These are phyloP conservation scores for Pandemis heparana DNA, from an alignment of 2,888 invertebrate genomes.

Conservation along the genomic window DNA sequence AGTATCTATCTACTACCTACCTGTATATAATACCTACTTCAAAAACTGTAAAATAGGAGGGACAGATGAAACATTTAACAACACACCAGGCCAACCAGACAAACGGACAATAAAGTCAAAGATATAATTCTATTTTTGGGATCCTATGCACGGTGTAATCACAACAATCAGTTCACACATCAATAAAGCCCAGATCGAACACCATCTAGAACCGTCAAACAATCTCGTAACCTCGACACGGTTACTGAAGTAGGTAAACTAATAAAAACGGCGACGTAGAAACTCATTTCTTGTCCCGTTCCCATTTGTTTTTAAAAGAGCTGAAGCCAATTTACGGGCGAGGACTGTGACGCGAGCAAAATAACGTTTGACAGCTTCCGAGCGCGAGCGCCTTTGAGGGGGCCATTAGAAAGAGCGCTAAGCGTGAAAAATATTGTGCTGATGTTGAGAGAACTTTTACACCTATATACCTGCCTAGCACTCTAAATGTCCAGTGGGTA, in stretches of 20 bases:
- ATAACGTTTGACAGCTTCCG: conserved; percentile 57
- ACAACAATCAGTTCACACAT: too few species aligned
- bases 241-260: conserved; percentile 30
- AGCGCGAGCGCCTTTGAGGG: conserved; percentile 57
- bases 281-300: conserved; percentile 59
- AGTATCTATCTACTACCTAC: too few species aligned
- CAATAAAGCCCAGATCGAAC: background rate
- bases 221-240: conserved; percentile 9
- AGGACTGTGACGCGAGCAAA: conserved; percentile 56
- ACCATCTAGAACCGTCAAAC: background rate
- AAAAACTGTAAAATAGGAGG: too few species aligned
- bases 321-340: conserved; percentile 60
- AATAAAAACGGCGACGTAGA: conserved; percentile 44
- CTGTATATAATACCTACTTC: too few species aligned
- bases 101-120: too few species aligned
- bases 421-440: conserved; percentile 53
- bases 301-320: conserved; percentile 57
- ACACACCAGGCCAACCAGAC: too few species aligned
- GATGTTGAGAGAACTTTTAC: conserved; percentile 6
- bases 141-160: too few species aligned
- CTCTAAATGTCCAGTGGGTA: background rate
- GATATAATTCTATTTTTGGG: too few species aligned
- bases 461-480: background rate
- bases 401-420: conserved; percentile 55
- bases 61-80: too few species aligned